These are phyloP conservation scores for Cosmia pyralina DNA, from an alignment of 2,888 invertebrate species.

Conservation along the genomic window DNA sequence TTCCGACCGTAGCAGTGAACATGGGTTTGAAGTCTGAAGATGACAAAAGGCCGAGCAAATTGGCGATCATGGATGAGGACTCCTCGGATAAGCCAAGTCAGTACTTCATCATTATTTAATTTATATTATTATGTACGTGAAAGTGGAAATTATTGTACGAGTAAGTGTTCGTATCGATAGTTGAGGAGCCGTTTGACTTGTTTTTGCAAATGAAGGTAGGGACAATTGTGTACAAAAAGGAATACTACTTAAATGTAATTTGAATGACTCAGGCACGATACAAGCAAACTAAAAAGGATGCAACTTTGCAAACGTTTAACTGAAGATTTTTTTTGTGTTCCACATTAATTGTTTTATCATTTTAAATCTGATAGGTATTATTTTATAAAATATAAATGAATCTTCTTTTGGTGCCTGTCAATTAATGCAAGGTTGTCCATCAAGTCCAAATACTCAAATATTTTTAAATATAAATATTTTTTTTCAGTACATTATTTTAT, in stretches of 20 bases:
- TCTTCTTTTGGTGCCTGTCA: background rate
- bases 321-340: background rate
- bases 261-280: background rate
- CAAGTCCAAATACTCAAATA: background rate
- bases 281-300: background rate
- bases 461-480: background rate
- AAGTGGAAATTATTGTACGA: constrained; percentile 32
- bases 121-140: constrained; percentile 21
- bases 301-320: background rate
- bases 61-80: constrained; percentile 89
- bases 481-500: background rate
- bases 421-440: background rate
- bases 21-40: constrained; percentile 88
- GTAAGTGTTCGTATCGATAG: constrained; percentile 12
- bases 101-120: constrained; percentile 61
- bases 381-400: no score
- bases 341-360: background rate
- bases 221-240: background rate
- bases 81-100: constrained; percentile 83
- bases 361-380: no score
- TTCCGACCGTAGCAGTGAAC: constrained; percentile 75
- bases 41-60: constrained; percentile 87
- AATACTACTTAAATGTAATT: background rate
- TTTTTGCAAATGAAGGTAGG: constrained; percentile 27
- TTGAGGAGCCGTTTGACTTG: constrained; percentile 1